These are phyloP conservation scores for Drosophila tripunctata DNA, from an alignment of 2,888 invertebrate species.

Conservation along the genomic window DNA sequence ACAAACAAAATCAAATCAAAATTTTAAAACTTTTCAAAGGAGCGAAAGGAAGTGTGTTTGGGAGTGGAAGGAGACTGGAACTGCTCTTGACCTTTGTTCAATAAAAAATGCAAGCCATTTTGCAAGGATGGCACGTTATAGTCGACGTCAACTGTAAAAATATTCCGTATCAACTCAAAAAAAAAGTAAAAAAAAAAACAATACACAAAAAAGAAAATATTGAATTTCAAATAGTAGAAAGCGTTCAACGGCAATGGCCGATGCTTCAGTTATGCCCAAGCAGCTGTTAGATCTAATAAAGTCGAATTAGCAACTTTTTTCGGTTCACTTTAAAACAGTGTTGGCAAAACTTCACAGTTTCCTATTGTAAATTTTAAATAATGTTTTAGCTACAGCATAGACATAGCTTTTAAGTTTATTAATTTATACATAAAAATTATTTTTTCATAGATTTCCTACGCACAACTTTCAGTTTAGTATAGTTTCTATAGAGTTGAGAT, in stretches of 20 bases:
- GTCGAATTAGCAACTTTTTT: no score
- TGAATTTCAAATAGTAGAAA: neutral
- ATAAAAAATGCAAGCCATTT: slow-evolving; percentile 89
- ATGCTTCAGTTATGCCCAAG: neutral
- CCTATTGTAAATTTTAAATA: no score
- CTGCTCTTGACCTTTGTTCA: slow-evolving; percentile 82
- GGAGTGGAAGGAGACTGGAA: neutral
- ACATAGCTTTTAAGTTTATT: no score
- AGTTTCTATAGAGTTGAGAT: no score
- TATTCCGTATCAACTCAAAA: slow-evolving; percentile 47
- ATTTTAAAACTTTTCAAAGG: neutral
- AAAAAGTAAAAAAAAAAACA: slow-evolving; percentile 19
- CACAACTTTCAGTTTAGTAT: no score
- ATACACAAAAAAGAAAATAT: neutral
- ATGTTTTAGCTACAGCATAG: no score
- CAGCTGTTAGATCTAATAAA: neutral
- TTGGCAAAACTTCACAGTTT: no score
- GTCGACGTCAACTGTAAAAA: slow-evolving; percentile 89
- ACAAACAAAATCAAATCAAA: neutral
- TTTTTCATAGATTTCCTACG: no score
- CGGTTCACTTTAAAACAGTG: no score
- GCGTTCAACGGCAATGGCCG: neutral
- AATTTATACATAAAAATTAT: no score
- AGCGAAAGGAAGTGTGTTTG: neutral
- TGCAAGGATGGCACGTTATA: slow-evolving; percentile 90